Evolutionary conservation across 2,113 vertebrate species (phyloP).

Genomic region (Bujurquina vittata): DNA sequence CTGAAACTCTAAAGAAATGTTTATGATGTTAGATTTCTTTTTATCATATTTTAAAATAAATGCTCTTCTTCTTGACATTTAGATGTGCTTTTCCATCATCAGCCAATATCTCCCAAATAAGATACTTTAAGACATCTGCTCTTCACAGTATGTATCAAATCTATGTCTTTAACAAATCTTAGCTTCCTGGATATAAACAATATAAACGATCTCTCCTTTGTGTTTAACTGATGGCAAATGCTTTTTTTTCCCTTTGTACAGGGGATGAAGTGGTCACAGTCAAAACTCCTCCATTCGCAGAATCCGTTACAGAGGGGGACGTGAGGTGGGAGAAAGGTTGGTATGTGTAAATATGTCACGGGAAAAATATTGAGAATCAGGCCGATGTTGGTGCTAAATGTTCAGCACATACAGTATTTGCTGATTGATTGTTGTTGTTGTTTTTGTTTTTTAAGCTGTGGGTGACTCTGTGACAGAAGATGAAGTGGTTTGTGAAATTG

Average conservation of each 20-base stretch:
- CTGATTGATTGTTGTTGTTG: not conserved
- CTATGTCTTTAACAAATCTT: not conserved
- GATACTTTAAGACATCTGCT: slow-evolving; percentile 88
- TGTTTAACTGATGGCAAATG: not conserved
- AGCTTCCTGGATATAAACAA: not conserved
- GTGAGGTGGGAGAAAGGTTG: slow-evolving; percentile 98
- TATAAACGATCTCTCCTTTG: not conserved
- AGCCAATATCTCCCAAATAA: slow-evolving; percentile 78
- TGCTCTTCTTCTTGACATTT: slow-evolving; percentile 40
- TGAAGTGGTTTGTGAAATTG: slow-evolving; percentile 97
- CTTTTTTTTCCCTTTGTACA: slow-evolving; percentile 50
- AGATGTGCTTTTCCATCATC: slow-evolving; percentile 76
- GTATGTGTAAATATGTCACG: not conserved
- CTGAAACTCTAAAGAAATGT: not conserved
- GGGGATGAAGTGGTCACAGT: slow-evolving; percentile 90
- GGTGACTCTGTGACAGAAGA: slow-evolving; percentile 92
- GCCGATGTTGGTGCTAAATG: not conserved
- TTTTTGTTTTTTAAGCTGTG: slow-evolving; percentile 84
- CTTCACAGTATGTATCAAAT: slow-evolving; percentile 82
- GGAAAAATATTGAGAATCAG: not conserved
- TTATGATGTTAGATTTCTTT: not conserved
- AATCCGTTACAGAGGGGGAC: slow-evolving; percentile 96
- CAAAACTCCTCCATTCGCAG: slow-evolving; percentile 94
- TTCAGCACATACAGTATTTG: not conserved
- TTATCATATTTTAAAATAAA: too few relatives aligned